Base-by-base conservation (phyloP, 2,113 vertebrate genomes). In the Fregata magnificens region DNA sequence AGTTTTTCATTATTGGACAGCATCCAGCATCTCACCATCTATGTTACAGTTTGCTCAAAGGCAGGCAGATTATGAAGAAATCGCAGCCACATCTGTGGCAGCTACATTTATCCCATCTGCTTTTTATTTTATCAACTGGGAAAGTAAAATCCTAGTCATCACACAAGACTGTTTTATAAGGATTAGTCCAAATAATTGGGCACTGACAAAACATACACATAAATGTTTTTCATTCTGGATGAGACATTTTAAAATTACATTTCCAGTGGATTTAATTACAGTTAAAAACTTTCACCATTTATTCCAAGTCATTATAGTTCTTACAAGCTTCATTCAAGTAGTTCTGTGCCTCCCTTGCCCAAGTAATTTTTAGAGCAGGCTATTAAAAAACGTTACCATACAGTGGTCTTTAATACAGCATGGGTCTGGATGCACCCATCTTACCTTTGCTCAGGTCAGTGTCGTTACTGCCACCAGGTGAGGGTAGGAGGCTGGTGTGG, bases 91-190 rank as follows among this genome's bases (percentile, higher is more conserved):
- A 93, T 97, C 71, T 93, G 77, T 82, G 83, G 47, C 81, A 88
- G 78, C 93, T 76, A 93, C 87, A 73, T 85, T 97, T 93, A 93
- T 85, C 44, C 86, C 90, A 91, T 96, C 90, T 97, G 97, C 63
- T 96, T 97, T 95, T 88, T 93, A 97, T 97, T 94, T 98, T 94
- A 91, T 97, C 86, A 96, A 73, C 94, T 86, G 58, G 53, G 82
- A 96, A 95, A 96, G 77, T 89, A 97, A 96, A 82, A 81, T 52
- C 76, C 67, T 73, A 88, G 49, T 71, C 67, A 93, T 71, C 44
- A 59, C 49, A 59, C 42, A 82, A 62, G 59, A 62, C 38, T 86
- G 69, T 77, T 94, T 93, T 56, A 78, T 53, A 94, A 52, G 83
- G 79, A 97, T 93, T 91, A 89, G 42, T 49, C 44, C 32, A 76